phyloP scores from a whole-genome alignment of 2,797 vertebrate species.

The Channa striata region DNA sequence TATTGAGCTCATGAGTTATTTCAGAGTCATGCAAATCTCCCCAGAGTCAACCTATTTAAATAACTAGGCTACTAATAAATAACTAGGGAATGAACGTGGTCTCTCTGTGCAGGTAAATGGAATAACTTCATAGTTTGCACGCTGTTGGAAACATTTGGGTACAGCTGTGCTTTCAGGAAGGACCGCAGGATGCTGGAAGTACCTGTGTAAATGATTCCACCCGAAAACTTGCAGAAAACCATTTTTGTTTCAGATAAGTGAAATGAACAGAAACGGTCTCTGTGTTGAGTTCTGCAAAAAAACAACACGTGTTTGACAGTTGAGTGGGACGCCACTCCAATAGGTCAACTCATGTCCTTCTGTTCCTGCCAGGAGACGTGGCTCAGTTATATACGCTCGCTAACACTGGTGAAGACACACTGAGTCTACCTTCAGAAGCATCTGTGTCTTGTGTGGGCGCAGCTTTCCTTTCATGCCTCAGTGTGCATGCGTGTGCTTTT shows the following conservation, averaged over 20 bases:
- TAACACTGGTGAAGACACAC: conserved; percentile 33
- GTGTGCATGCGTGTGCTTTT: conserved; percentile 43
- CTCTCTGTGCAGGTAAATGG: conserved; percentile 25
- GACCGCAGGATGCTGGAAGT: background rate
- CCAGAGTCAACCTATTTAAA: conserved; percentile 40
- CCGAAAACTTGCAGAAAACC: background rate
- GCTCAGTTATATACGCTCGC: conserved; percentile 27
- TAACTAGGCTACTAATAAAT: conserved; percentile 71
- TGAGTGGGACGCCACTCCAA: background rate
- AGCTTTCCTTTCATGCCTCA: conserved; percentile 63
- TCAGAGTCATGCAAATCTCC: conserved; percentile 81
- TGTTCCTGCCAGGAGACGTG: background rate
- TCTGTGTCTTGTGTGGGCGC: conserved; percentile 5
- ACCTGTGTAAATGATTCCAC: background rate
- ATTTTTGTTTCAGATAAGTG: background rate
- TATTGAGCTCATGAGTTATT: conserved; percentile 18
- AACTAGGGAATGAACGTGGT: conserved; percentile 53
- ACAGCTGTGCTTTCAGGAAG: conserved; percentile 30
- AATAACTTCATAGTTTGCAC: conserved; percentile 47
- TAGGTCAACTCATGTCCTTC: conserved; percentile 23
- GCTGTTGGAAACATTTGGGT: conserved; percentile 39
- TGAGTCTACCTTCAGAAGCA: conserved; percentile 36
- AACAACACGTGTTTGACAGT: background rate
- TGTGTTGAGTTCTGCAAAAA: background rate
- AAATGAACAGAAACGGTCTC: background rate